Conservation (phyloP, 2,113 vertebrate species). For the Labeo rohita region DNA sequence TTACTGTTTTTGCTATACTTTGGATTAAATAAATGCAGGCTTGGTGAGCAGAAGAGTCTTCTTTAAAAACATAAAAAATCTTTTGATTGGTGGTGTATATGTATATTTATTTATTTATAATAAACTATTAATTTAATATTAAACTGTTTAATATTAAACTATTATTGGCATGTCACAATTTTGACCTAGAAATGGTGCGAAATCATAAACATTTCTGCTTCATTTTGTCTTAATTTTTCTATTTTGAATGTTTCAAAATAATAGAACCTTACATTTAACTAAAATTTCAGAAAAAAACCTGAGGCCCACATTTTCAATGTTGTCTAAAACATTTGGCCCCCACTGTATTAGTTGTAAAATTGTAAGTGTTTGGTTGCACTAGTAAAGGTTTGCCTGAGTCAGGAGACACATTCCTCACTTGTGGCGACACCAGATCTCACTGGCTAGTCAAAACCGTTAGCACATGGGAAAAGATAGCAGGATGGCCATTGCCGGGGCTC, state of each 20-base stretch:
- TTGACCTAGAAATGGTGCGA: not conserved
- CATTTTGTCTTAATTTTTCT: not conserved
- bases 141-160: no score
- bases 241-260: not conserved
- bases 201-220: not conserved
- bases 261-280: not conserved
- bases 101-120: no score
- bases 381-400: conserved; percentile 66
- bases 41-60: no score
- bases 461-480: conserved; percentile 57
- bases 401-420: conserved; percentile 57
- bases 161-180: not conserved
- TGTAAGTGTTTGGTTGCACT: conserved; percentile 49
- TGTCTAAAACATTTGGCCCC: conserved; percentile 43
- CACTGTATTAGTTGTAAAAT: conserved; percentile 62
- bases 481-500: conserved; percentile 34
- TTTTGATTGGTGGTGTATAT: no score
- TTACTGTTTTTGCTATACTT: no score
- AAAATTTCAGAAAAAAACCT: not conserved
- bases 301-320: not conserved
- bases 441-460: conserved; percentile 65
- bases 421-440: conserved; percentile 54
- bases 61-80: no score
- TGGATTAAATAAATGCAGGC: no score
- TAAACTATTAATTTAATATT: no score